phyloP scores from a whole-genome alignment of 2,797 vertebrate genomes.

The Melanotaenia boesemani region DNA sequence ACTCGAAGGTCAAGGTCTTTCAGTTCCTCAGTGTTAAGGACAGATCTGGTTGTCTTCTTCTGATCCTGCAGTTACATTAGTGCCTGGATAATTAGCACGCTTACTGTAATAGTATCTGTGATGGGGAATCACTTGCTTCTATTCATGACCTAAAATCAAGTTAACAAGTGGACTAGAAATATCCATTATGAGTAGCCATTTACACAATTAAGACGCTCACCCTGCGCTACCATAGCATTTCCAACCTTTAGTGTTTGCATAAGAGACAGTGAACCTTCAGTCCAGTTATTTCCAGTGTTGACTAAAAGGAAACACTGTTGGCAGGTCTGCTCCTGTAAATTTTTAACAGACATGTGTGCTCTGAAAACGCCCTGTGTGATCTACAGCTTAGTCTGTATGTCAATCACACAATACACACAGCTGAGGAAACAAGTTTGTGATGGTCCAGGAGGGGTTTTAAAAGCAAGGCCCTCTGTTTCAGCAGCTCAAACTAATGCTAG shows the following conservation, averaged over 20 bases:
- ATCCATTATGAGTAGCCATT: conserved; percentile 38
- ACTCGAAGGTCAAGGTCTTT: conserved; percentile 55
- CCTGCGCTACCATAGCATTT: background rate
- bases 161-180: conserved; percentile 47
- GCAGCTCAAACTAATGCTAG: conserved; percentile 25
- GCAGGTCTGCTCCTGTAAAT: conserved; percentile 22
- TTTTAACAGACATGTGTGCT: conserved; percentile 33
- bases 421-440: conserved; percentile 15
- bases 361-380: conserved; percentile 28
- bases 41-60: conserved; percentile 16
- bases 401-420: conserved; percentile 13
- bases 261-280: background rate
- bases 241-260: conserved; percentile 10
- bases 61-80: conserved; percentile 54
- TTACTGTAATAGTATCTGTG: conserved; percentile 50
- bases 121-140: conserved; percentile 41
- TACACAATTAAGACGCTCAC: conserved; percentile 32
- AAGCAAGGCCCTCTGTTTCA: conserved; percentile 6
- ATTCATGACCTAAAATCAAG: conserved; percentile 43
- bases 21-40: conserved; percentile 38
- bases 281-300: conserved; percentile 8
- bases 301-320: conserved; percentile 8
- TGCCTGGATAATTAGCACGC: conserved; percentile 41
- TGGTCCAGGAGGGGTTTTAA: conserved; percentile 30
- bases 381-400: conserved; percentile 21